phyloP scores from a whole-genome alignment of 1,140 invertebrate genomes.

The Heterodera carotae region DNA sequence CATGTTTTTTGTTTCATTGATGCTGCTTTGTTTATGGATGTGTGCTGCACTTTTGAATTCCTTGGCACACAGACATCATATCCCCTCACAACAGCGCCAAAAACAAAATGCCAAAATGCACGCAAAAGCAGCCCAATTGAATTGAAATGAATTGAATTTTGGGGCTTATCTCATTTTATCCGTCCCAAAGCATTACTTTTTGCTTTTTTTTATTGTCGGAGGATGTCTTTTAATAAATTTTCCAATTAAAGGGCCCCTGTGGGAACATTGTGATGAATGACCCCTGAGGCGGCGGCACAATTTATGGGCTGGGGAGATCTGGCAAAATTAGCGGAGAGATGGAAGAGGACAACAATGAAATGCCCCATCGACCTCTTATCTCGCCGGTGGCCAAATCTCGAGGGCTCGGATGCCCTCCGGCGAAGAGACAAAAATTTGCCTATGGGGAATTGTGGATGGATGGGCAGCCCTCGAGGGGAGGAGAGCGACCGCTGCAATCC shows the following conservation, averaged over 20 bases:
- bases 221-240: neutral
- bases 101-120: neutral
- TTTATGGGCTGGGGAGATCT: neutral
- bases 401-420: neutral
- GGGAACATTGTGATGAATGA: conserved; percentile 1
- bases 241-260: neutral
- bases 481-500: neutral
- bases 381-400: neutral
- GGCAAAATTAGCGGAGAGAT: neutral
- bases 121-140: neutral
- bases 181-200: neutral
- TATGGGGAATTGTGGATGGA: neutral
- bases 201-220: neutral
- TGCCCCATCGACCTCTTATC: neutral
- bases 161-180: neutral
- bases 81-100: no score
- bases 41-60: neutral
- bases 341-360: no score
- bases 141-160: no score
- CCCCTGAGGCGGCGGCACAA: neutral
- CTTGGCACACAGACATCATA: neutral
- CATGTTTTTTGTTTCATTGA: neutral
- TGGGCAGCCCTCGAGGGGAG: neutral
- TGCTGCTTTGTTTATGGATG: neutral
- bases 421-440: neutral